phyloP scores from a whole-genome alignment of 2,888 invertebrate species.

The Brachypalpus laphriformis region DNA sequence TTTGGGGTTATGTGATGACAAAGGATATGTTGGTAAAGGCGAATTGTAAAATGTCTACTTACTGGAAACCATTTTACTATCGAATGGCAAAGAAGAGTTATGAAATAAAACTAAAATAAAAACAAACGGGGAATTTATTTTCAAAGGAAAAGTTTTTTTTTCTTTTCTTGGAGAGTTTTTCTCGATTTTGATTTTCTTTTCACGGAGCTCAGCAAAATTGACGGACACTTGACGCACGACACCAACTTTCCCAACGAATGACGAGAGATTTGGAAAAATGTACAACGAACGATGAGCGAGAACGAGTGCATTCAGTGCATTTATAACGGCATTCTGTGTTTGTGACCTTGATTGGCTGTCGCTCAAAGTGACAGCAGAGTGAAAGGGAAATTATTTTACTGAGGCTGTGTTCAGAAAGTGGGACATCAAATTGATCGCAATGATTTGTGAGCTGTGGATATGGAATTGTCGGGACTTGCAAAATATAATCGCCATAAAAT shows the following conservation, averaged over 20 bases:
- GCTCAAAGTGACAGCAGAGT: conserved; percentile 33
- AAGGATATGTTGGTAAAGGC: conserved; percentile 2
- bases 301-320: conserved; percentile 68
- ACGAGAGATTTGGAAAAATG: conserved; percentile 18
- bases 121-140: neutral
- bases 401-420: conserved; percentile 39
- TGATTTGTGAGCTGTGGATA: no score
- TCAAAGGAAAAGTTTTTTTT: neutral
- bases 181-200: neutral
- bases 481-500: no score
- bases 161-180: neutral
- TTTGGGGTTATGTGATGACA: conserved; percentile 36
- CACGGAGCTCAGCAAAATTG: conserved; percentile 34
- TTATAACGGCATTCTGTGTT: conserved; percentile 65
- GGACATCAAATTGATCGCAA: neutral
- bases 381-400: conserved; percentile 47
- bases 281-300: conserved; percentile 51
- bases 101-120: conserved; percentile 1
- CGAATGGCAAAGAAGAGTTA: conserved; percentile 10
- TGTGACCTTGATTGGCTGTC: conserved; percentile 64
- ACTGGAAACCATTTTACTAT: conserved; percentile 64
- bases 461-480: no score
- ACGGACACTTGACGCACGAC: conserved; percentile 54
- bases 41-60: conserved; percentile 30
- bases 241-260: conserved; percentile 45